Evolutionary conservation across 2,888 invertebrate species (phyloP), one percentile per base, ranked within the genome.

Genomic region (Chymomyza fuscimana): DNA sequence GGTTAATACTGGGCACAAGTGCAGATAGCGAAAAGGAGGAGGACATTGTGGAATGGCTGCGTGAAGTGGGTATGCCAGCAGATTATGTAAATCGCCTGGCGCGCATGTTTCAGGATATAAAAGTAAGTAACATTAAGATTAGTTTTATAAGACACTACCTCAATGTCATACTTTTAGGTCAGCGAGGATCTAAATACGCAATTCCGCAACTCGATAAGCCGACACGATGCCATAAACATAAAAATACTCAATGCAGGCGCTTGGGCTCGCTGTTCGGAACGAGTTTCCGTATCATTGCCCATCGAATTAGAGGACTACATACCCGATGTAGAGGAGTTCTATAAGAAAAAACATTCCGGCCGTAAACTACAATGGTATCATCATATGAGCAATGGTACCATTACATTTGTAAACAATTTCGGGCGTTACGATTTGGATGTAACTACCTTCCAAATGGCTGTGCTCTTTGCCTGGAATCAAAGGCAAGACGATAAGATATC

Each of bases 391-490:
- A 99, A 99, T 92, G 99, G 99, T 82, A 98, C 98, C 73, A 98
- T 99, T 83, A 98, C 97, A 29, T 99, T 99, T 93, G 94, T 95
- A 0, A 99, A 98, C 91, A 94, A 95, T 80, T 95, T 97, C 67
- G 99, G 98, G 1, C 95, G 97, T 82, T 99, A 97, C 92, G 99
- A 99, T 92, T 93, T 99, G 85, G 99, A 99, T 91, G 99, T 99
- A 6, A 99, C 99, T 15, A 99, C 99, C 32, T 99, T 99, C 92
- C 99, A 99, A 95, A 99, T 99, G 99, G 98, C 99, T 52, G 99
- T 99, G 16, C 93, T 99, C 58, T 99, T 99, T 93, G 98, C 98
- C 16, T 99, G 99, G 99, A 99, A 99, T 93, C 98, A 99, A 91
- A 94, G 99, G 78, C 97, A 97, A 1, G 93, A 95, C 82, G 98